Evolutionary conservation across 2,888 invertebrate genomes (phyloP), one percentile per base, ranked within the genome.

Genomic region (Rhimphoctona megacephalus): DNA sequence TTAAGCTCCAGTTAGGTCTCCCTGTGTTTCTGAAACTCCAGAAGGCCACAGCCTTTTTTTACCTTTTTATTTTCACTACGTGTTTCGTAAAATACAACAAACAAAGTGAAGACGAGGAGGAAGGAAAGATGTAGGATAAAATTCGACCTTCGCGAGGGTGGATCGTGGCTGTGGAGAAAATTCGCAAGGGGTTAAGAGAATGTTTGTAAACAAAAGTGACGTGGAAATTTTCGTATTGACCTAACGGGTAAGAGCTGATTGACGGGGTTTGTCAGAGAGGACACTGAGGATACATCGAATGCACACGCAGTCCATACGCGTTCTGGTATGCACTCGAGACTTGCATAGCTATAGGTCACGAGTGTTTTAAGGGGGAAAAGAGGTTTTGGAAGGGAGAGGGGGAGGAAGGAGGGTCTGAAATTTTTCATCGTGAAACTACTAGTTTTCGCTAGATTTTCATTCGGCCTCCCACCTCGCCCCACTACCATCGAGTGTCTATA

Each of bases 401-500:
- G n/a, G 57, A 46, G 39, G 49, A n/a, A 11, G 8, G 19, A 17
- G 57, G 36, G 25, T n/a, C 4, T 61, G 46, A 74, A 49, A 87
- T 87, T 85, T 88, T 90, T 88, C 85, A 83, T 83, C 86, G 74
- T 66, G 85, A 81, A 88, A 89, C 80, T 86, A 77, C 81, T 87
- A 90, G 87, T 91, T 92, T 93, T 91, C 91, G 89, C 89, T 87
- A 90, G 89, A 92, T 92, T 93, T 92, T 89, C 90, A 87, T 76
- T 85, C 77, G 77, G 85, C 88, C 91, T 90, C 90, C 91, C 89
- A 90, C 90, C 90, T 90, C 85, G 88, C 92, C 93, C 94, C 93
- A 92, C 93, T 92, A 91, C 92, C 83, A 79, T 85, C 87, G 61
- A 92, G 93, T 94, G 94, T 93, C 94, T 94, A 94, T 94, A 94